Evolutionary conservation across 1,140 invertebrate species (phyloP).

Genomic region (Drosophila rufa): DNA sequence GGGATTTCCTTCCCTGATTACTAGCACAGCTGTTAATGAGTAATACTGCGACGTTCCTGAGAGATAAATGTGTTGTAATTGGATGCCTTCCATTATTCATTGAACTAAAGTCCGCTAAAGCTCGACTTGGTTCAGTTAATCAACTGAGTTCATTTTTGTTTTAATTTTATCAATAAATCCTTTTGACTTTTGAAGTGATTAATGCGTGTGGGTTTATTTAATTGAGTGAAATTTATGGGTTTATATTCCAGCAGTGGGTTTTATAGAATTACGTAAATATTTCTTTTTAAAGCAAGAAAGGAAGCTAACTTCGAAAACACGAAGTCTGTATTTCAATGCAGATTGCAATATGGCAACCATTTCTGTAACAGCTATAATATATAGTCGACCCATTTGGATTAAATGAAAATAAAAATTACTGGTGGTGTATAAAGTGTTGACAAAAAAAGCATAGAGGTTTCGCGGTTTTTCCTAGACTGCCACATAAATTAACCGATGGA

Average conservation of each 20-base stretch:
- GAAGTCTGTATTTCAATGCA: too few species aligned
- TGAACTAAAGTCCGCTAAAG: not conserved
- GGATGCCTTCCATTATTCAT: not conserved
- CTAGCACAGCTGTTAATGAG: constrained; percentile 6
- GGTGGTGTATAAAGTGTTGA: too few species aligned
- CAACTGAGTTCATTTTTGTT: not conserved
- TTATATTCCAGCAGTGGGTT: not conserved
- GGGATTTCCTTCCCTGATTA: constrained; percentile 2
- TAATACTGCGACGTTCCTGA: not conserved
- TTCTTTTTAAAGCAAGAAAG: too few species aligned
- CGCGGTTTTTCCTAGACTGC: too few species aligned
- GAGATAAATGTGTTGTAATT: constrained; percentile 1
- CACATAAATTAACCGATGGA: too few species aligned
- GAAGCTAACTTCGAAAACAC: too few species aligned
- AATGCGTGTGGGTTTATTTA: not conserved
- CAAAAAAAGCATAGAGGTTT: too few species aligned
- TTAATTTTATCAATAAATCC: not conserved
- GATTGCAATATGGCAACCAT: too few species aligned
- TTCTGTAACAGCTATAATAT: too few species aligned
- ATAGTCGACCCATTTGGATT: too few species aligned
- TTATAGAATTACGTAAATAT: not conserved
- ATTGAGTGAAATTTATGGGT: not conserved
- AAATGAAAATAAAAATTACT: too few species aligned
- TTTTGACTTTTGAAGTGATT: not conserved
- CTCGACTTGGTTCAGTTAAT: not conserved